These are phyloP conservation scores for Plecotus auritus DNA, from an alignment of 2,113 vertebrate genomes.

Conservation along the genomic window DNA sequence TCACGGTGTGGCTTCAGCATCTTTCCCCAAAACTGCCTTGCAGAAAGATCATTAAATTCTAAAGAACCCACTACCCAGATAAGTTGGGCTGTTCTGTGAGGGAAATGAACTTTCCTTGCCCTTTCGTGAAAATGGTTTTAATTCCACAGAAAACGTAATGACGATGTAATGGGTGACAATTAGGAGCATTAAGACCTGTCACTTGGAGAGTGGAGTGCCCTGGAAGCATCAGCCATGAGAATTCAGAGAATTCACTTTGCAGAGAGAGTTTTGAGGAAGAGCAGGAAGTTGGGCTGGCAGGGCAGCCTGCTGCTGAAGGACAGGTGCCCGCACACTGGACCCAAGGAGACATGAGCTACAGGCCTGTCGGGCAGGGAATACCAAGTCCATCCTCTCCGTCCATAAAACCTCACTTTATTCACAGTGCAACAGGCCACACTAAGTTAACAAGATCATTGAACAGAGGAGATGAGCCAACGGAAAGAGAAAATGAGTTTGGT, in stretches of 20 bases:
- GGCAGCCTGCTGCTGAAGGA: background rate
- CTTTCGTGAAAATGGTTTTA: slow-evolving; percentile 19
- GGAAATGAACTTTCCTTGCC: slow-evolving; percentile 37
- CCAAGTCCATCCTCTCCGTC: background rate
- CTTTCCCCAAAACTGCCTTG: background rate
- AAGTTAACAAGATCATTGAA: background rate
- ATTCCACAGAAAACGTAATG: background rate
- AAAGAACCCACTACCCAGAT: background rate
- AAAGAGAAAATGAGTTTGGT: background rate
- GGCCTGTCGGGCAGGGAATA: background rate
- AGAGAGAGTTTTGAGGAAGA: background rate
- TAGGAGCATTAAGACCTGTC: background rate
- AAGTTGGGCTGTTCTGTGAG: background rate
- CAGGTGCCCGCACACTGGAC: too few relatives aligned
- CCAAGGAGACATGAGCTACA: rapidly evolving
- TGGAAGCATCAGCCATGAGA: background rate
- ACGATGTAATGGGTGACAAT: background rate
- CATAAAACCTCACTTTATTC: background rate
- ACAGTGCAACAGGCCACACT: background rate
- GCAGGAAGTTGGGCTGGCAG: too few relatives aligned
- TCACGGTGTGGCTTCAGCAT: background rate
- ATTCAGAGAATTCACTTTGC: background rate
- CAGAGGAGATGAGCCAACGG: background rate
- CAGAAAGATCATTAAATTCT: background rate
- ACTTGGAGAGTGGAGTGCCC: background rate